Evolutionary conservation across 2,797 vertebrate genomes (phyloP), one percentile per base, ranked within the genome.

Genomic region (Gallinago solitaria): DNA sequence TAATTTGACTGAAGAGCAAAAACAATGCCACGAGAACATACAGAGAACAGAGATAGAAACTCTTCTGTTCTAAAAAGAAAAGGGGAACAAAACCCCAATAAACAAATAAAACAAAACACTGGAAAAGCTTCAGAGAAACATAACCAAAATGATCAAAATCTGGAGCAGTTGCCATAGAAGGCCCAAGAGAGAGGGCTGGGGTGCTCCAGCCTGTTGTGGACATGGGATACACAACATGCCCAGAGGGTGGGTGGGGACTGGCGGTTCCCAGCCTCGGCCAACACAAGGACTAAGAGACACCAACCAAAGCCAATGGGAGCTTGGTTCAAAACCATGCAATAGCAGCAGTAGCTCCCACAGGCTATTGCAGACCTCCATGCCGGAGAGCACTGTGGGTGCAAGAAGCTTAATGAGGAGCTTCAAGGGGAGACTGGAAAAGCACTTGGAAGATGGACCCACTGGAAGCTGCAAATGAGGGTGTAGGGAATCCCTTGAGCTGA

Each of bases 161-260:
- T 69, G 67, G 12, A 80, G 71, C 25, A 75, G 67, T 0, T 71
- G 61, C 59, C 45, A 24, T 30, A 8, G 11, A n/a, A 59, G 51
- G 59, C 45, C 50, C 33, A 82, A 45, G 84, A 12, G 3, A 35
- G 19, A 0, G 0, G n/a, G 48, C 8, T 35, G 41, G 69, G 81
- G 75, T 43, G 57, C 50, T 80, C 54, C 63, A 87, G 88, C 27
- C 41, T 25, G 15, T 2, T 24, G 33, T 0, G 5, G 63, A 24
- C 59, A 45, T 25, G 0, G 0, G 12, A 24, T 3, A 9, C 33
- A 33, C 64, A 79, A 2, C 8, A 4, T 1, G 4, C 21, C 33
- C 76, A 16, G 16, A 35, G n/a, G 60, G 8, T 3, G 2, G 12
- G n/a, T 35, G 27, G 43, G 71, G 35, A 20, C 61, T 28, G 43